Evolutionary conservation across 2,797 vertebrate species (phyloP).

Genomic region (Esox lucius): DNA sequence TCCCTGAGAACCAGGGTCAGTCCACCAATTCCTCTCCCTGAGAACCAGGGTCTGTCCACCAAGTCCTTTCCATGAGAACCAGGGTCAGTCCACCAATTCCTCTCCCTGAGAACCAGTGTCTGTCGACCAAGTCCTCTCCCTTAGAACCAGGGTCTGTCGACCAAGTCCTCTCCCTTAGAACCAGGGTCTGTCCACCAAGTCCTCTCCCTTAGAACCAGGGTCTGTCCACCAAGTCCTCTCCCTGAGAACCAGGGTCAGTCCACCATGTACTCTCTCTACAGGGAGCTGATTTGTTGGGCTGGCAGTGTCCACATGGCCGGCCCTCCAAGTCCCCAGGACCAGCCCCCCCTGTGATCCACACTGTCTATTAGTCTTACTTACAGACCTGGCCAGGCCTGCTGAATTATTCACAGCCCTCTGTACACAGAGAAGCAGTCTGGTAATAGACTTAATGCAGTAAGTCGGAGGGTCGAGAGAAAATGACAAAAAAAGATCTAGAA

Average conservation of each 20-base stretch:
- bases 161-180: not conserved
- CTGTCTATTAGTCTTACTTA: slow-evolving; percentile 51
- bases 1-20: too few relatives aligned
- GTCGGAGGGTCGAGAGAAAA: not conserved
- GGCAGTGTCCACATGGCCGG: not conserved
- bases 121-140: slow-evolving; percentile 1
- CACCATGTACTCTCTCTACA: not conserved
- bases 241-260: not conserved
- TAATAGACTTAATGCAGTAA: not conserved
- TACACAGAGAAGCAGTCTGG: slow-evolving; percentile 3
- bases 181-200: too few relatives aligned
- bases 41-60: too few relatives aligned
- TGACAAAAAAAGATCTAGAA: not conserved
- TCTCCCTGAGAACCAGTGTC: slow-evolving; percentile 4
- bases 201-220: slow-evolving; percentile 2
- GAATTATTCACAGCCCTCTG: slow-evolving; percentile 12
- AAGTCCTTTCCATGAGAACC: not conserved
- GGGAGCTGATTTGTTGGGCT: not conserved
- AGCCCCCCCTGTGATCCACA: not conserved
- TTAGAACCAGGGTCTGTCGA: too few relatives aligned
- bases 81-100: too few relatives aligned
- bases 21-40: too few relatives aligned
- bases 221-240: not conserved
- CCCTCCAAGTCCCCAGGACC: not conserved
- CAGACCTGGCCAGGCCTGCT: slow-evolving; percentile 24